A percentile compares a stretch with the other conserved stretches of the same genome.
Conservation (phyloP, 2,113 vertebrate genomes). For the Psephotus haematonotus region DNA sequence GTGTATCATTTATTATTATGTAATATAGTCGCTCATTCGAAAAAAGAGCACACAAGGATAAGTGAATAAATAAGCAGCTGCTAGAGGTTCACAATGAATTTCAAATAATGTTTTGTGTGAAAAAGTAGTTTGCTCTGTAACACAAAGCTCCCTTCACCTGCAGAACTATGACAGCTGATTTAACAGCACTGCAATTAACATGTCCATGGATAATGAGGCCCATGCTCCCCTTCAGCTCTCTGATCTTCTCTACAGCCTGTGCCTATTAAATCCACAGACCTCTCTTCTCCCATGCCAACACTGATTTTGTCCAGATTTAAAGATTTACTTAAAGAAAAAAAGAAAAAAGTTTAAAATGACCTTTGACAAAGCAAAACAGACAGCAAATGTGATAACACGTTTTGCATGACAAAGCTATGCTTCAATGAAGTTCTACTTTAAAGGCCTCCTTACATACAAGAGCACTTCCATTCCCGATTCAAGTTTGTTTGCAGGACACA, state of each 20-base stretch:
- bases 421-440: neutral
- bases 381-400: rapidly evolving
- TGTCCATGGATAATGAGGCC: rapidly evolving
- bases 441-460: neutral
- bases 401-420: neutral
- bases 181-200: neutral
- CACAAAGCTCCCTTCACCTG: neutral
- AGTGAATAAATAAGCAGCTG: neutral
- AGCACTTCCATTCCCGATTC: neutral
- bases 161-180: neutral
- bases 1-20: neutral
- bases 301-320: neutral
- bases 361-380: neutral
- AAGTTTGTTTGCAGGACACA: neutral
- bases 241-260: neutral
- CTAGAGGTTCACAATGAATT: neutral
- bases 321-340: neutral
- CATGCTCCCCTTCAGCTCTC: neutral
- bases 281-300: neutral
- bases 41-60: rapidly evolving
- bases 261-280: neutral
- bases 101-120: neutral
- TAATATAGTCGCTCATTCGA: neutral
- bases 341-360: neutral
- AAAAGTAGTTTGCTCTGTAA: neutral